phyloP scores from a whole-genome alignment of 2,888 invertebrate genomes.

The Adela reaumurella region DNA sequence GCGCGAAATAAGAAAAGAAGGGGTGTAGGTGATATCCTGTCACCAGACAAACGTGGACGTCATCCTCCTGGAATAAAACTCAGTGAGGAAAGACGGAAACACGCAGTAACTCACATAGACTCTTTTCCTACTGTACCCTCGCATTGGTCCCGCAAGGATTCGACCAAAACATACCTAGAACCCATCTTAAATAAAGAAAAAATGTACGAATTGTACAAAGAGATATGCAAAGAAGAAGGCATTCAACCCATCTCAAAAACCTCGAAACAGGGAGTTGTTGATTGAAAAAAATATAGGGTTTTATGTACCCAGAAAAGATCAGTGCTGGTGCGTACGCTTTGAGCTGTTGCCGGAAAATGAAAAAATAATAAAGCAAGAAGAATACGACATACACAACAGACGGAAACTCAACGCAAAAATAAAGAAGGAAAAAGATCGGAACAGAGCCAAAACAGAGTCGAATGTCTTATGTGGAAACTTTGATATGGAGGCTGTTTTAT shows the following conservation, averaged over 20 bases:
- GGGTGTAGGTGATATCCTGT: neutral
- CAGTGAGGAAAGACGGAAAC: neutral
- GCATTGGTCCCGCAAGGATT: neutral
- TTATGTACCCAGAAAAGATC: neutral
- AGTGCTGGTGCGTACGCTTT: neutral
- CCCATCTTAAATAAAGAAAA: neutral
- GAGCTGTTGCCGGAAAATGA: neutral
- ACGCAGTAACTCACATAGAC: neutral
- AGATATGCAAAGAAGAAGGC: neutral
- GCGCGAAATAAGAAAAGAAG: neutral
- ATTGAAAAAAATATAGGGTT: neutral
- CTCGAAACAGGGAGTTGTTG: neutral
- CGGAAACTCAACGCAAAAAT: neutral
- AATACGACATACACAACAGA: neutral
- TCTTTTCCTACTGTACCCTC: neutral
- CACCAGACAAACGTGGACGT: neutral
- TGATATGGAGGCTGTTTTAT: conserved; percentile 13
- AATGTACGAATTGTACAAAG: neutral
- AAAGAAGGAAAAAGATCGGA: neutral
- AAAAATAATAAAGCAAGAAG: neutral
- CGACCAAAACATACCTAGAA: neutral
- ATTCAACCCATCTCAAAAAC: neutral
- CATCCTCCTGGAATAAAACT: neutral
- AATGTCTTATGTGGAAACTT: conserved; percentile 1
- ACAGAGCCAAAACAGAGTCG: neutral